Conservation (phyloP, 2,113 vertebrate species). For the Rhegmatorhina hoffmannsi region DNA sequence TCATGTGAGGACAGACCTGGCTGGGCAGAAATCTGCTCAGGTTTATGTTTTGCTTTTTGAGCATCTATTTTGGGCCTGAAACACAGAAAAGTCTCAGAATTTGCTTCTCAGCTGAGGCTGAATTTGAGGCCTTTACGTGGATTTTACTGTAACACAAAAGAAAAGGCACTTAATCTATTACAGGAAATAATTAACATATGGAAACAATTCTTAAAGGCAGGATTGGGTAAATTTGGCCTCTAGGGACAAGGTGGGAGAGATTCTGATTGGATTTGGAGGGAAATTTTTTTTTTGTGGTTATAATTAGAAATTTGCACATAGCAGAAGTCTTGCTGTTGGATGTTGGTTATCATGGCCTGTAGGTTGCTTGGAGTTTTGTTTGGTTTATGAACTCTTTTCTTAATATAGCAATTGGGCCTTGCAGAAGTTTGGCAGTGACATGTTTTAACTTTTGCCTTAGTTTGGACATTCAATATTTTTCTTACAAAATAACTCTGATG, state of each 20-base stretch:
- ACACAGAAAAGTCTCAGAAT: not conserved
- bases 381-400: constrained; percentile 43
- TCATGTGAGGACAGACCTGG: not conserved
- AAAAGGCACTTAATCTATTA: not conserved
- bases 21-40: not conserved
- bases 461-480: constrained; percentile 31
- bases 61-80: not conserved
- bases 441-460: constrained; percentile 47
- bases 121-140: not conserved
- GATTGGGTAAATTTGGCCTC: constrained; percentile 35
- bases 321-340: not conserved
- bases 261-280: constrained; percentile 17
- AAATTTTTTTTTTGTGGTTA: not conserved
- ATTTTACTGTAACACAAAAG: not conserved
- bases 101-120: not conserved
- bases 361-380: constrained; percentile 28
- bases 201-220: not conserved
- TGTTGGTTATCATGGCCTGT: not conserved
- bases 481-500: constrained; percentile 14
- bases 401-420: constrained; percentile 27
- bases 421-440: constrained; percentile 5
- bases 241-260: not conserved
- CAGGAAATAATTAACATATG: constrained; percentile 51
- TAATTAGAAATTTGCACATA: constrained; percentile 50
- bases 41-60: not conserved